phyloP scores from a whole-genome alignment of 1,140 invertebrate genomes.

The Pogonus chalceus region DNA sequence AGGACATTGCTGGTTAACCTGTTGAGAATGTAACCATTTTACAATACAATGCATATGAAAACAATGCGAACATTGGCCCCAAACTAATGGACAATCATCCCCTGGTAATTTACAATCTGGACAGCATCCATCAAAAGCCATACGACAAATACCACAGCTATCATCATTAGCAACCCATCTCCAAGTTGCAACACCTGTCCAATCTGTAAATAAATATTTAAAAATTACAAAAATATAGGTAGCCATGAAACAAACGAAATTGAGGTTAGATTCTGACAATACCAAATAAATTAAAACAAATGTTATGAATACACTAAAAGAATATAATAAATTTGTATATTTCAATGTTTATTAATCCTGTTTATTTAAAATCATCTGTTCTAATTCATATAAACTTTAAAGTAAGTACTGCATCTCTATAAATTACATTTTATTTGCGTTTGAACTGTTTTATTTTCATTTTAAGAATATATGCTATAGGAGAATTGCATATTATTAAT shows the following conservation, averaged over 20 bases:
- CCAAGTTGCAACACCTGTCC: constrained; percentile 95
- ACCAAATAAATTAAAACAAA: neutral
- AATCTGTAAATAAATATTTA: constrained; percentile 54
- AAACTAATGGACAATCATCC: constrained; percentile 96
- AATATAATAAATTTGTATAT: too few relatives aligned
- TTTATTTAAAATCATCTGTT: too few relatives aligned
- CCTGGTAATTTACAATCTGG: constrained; percentile 97
- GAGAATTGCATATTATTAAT: neutral
- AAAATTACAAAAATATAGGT: too few relatives aligned
- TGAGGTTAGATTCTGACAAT: neutral
- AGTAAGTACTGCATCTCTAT: constrained; percentile 4
- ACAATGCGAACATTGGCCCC: constrained; percentile 97
- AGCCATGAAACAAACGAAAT: too few relatives aligned
- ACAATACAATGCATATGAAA: constrained; percentile 99
- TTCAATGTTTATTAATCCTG: too few relatives aligned
- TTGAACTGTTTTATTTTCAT: neutral
- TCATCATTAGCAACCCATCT: constrained; percentile 98
- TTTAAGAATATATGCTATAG: neutral
- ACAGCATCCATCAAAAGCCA: constrained; percentile 97
- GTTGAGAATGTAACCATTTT: constrained; percentile 97
- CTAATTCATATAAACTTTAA: neutral
- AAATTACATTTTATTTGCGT: neutral
- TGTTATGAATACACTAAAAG: too few relatives aligned
- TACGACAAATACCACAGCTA: constrained; percentile 97
- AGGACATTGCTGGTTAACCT: constrained; percentile 90